These are phyloP conservation scores for Panulirus ornatus DNA, from an alignment of 1,140 invertebrate species.

Conservation along the genomic window DNA sequence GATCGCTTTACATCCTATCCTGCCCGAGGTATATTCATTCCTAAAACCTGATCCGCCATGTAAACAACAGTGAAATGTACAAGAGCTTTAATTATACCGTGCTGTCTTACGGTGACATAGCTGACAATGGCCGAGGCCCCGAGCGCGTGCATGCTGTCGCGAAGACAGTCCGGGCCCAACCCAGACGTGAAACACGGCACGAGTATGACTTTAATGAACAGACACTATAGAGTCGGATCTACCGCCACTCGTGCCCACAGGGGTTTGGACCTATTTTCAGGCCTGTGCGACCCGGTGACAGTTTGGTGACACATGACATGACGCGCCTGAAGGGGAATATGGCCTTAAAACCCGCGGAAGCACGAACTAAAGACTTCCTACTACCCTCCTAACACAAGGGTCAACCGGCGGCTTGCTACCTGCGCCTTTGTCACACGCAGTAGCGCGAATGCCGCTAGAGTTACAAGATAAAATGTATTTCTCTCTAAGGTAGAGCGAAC, in stretches of 20 bases:
- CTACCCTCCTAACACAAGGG: not conserved
- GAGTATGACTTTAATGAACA: constrained; percentile 10
- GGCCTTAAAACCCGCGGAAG: constrained; percentile 7
- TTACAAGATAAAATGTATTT: constrained; percentile 48
- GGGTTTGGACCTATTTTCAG: constrained; percentile 10
- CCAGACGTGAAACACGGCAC: not conserved
- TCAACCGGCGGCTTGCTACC: no score
- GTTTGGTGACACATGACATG: constrained; percentile 55
- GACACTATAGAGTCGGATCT: constrained; percentile 28
- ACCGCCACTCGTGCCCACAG: not conserved
- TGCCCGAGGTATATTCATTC: not conserved
- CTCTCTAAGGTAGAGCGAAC: not conserved
- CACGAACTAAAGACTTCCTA: not conserved
- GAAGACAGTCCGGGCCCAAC: not conserved
- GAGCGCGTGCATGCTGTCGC: not conserved
- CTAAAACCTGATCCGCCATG: not conserved
- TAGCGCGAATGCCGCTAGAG: not conserved
- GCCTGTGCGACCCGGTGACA: constrained; percentile 34
- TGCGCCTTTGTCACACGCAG: not conserved
- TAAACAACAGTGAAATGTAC: not conserved
- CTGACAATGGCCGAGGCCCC: not conserved
- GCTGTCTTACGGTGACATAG: not conserved
- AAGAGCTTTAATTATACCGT: not conserved
- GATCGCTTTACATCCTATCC: not conserved
- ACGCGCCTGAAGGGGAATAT: not conserved